These are phyloP conservation scores for Hyperopisus bebe DNA, from an alignment of 2,113 vertebrate species.

Conservation along the genomic window DNA sequence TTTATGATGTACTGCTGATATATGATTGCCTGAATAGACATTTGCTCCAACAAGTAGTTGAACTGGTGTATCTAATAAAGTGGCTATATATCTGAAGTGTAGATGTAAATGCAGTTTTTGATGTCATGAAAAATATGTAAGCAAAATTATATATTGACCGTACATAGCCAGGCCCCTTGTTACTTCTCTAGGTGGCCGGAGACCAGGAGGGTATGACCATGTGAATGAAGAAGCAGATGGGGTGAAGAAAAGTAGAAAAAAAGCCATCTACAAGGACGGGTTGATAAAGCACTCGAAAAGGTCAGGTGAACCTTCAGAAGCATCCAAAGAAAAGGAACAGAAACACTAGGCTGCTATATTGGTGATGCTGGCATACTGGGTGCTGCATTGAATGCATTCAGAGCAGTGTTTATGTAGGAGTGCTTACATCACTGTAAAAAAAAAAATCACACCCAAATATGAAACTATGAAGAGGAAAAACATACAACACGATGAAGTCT, in stretches of 20 bases:
- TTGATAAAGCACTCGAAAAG: neutral
- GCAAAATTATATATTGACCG: neutral
- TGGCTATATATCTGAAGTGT: no score
- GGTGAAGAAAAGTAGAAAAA: neutral
- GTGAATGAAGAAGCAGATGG: neutral
- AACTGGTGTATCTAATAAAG: no score
- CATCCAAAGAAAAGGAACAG: neutral
- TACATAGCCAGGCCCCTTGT: neutral
- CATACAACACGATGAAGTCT: neutral
- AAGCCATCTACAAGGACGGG: neutral
- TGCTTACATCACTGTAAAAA: neutral
- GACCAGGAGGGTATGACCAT: neutral
- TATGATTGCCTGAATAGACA: no score
- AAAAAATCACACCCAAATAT: neutral
- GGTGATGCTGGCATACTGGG: neutral
- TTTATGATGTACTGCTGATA: no score
- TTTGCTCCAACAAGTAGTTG: no score
- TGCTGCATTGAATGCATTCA: neutral
- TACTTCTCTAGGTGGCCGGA: neutral
- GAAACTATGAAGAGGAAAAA: neutral
- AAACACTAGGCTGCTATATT: neutral
- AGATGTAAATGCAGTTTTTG: neutral
- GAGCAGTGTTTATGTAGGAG: neutral
- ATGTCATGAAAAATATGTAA: neutral
- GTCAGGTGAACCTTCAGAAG: neutral